Evolutionary conservation across 2,113 vertebrate species (phyloP), one percentile per base, ranked within the genome.

Genomic region (Petromus typicus): DNA sequence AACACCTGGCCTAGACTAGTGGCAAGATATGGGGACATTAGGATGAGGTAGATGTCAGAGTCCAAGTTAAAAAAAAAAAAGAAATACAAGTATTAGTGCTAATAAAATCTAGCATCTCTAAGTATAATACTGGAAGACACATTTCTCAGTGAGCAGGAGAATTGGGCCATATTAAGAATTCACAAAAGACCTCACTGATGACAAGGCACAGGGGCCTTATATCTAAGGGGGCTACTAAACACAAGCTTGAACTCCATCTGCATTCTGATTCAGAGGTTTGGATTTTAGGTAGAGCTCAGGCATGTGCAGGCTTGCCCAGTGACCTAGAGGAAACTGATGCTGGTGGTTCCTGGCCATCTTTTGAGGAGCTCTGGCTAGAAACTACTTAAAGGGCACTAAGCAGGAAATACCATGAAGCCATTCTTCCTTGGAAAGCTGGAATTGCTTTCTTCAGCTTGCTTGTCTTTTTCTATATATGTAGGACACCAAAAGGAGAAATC

Each of bases 131-230:
- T 67, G 20, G 78, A 91, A 93, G 56, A 66, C 27, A 75, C 30
- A 69, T 85, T 91, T 86, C 43, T 71, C 75, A 56, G 16, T 63
- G 63, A 80, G 9, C 4, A 83, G 59, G 27, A 79, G 16, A 69
- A 9, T 23, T 84, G n/a, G 25, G 54, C 30, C 30, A 45, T 67
- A 91, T 37, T 86, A 64, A 75, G 40, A 23, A 4, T 85, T 86
- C 40, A 64, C 51, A 57, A 81, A 89, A 88, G 57, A 54, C 25
- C 43, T 89, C 80, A 93, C 37, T 80, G 57, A 78, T 89, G 84
- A 81, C 2, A 59, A 82, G 56, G 86, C 23, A 37, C 22, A 71
- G 12, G 22, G 9, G 83, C 89, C 51, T 89, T 79, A 89, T 88
- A 82, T 48, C 78, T 71, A 61, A 71, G 22, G 56, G 20, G 16